Conservation (phyloP, 2,888 invertebrate genomes). For the Ennomos quercinarius region DNA sequence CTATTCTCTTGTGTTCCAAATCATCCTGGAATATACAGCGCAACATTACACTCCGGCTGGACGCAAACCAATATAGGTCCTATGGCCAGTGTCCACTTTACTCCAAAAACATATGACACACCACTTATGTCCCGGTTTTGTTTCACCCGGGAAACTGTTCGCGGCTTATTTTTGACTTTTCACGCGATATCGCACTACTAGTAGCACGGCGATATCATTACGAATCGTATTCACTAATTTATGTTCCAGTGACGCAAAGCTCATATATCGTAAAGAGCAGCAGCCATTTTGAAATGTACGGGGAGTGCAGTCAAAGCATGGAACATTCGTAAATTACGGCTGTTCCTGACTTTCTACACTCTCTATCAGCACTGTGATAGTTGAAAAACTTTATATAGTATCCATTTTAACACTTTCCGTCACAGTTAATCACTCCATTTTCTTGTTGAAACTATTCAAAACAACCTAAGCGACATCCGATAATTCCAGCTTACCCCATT, state of each 20-base stretch:
- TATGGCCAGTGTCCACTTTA: constrained; percentile 82
- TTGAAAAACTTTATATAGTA: constrained; percentile 72
- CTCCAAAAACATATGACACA: constrained; percentile 84
- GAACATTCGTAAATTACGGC: constrained; percentile 81
- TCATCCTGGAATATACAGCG: constrained; percentile 81
- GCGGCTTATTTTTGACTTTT: constrained; percentile 68
- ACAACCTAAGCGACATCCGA: constrained; percentile 86
- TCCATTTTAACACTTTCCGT: constrained; percentile 77
- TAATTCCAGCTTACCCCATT: constrained; percentile 89
- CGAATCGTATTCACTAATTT: constrained; percentile 78
- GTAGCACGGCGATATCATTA: constrained; percentile 70
- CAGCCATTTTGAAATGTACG: constrained; percentile 87
- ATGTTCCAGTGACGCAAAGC: constrained; percentile 87
- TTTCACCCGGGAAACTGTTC: constrained; percentile 65
- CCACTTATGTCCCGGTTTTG: constrained; percentile 72
- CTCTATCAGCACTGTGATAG: constrained; percentile 60
- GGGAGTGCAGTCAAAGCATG: constrained; percentile 86
- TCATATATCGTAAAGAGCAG: constrained; percentile 85
- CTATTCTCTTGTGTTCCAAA: constrained; percentile 78
- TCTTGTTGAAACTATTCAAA: constrained; percentile 83
- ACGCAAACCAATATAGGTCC: constrained; percentile 83
- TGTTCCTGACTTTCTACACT: constrained; percentile 62
- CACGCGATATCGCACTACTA: constrained; percentile 71
- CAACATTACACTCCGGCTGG: constrained; percentile 81
- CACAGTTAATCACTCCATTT: constrained; percentile 80